Base-by-base conservation (phyloP, 1,140 invertebrate species). In the Drosophila carrolli region DNA sequence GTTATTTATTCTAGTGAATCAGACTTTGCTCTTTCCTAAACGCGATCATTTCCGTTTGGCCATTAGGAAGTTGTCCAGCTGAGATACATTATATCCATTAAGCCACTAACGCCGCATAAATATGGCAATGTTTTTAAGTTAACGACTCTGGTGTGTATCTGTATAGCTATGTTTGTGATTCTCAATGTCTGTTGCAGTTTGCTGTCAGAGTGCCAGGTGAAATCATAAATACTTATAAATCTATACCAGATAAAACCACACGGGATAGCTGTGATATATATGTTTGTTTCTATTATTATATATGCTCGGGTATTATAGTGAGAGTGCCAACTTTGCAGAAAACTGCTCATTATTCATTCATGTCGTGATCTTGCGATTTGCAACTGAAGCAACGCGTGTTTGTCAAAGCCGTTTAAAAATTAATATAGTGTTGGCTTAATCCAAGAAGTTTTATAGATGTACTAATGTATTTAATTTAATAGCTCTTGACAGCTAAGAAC, bases 151-250 rank as follows among this genome's bases (percentile, higher is more conserved):
- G 11, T 29, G 23, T 41, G 32, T 54, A 9, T 50, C n/a, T 50
- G 23, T 48, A 48, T 29, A 4, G 32, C 29, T 32, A 32, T 32
- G n/a, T 50, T 9, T 32, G 14, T 37, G 35, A 23, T 11, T 29
- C 19, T 37, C 14, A n/a, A 14, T 14, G 32, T 5, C 10, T 16
- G 54, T 4, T 77, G 68, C 68, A 66, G 56, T 56, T 46, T 65
- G 19, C 59, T 84, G 76, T 77, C 81, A 77, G 46, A 51, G 13
- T 85, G 81, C 81, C 81, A 84, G 81, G 72, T 84, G 62, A 80
- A 80, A 77, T 77, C 66, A 43, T 65, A 79, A 82, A 72, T 41
- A 75, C 72, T 71, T 71, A 78, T 82, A 78, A 75, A 65, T 43
- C 38, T 54, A 53, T 73, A 47, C 23, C 54, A 67, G 57, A 60